Percentiles rank a stretch among this genome's conserved stretches.
phyloP scores from a whole-genome alignment of 1,140 invertebrate species.

The Pseudomyrmex concolor region DNA sequence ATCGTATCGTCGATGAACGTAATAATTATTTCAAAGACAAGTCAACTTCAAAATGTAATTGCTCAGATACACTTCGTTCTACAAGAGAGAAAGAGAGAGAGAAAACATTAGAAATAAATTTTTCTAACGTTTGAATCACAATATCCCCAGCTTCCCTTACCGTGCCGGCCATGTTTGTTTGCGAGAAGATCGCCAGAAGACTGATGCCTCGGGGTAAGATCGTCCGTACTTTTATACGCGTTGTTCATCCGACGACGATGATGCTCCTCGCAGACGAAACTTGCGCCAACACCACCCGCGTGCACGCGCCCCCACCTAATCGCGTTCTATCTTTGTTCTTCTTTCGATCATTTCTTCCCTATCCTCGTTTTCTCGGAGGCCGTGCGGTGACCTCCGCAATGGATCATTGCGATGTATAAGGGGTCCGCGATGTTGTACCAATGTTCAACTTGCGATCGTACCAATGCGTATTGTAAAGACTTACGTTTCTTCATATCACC shows the following conservation, averaged over 20 bases:
- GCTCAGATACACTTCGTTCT: background rate
- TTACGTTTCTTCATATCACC: slow-evolving; percentile 81
- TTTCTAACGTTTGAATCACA: background rate
- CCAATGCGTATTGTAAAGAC: slow-evolving; percentile 53
- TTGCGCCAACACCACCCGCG: slow-evolving; percentile 39
- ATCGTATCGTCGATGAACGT: no score
- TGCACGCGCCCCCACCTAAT: slow-evolving; percentile 56
- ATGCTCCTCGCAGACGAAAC: slow-evolving; percentile 72
- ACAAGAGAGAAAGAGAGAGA: no score
- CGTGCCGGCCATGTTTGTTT: slow-evolving; percentile 82
- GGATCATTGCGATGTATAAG: slow-evolving; percentile 75
- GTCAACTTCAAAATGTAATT: background rate
- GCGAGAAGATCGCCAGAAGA: slow-evolving; percentile 77
- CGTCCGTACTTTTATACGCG: slow-evolving; percentile 82
- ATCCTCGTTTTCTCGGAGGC: slow-evolving; percentile 10
- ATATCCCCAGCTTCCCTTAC: slow-evolving; percentile 70
- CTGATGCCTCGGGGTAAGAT: slow-evolving; percentile 82
- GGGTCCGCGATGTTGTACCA: slow-evolving; percentile 71
- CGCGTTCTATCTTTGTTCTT: slow-evolving; percentile 1
- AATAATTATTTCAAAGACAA: no score
- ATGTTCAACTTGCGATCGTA: slow-evolving; percentile 27
- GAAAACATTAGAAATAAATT: background rate
- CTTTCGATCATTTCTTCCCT: slow-evolving; percentile 19
- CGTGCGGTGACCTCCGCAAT: slow-evolving; percentile 78
- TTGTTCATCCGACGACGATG: slow-evolving; percentile 67